A percentile compares a stretch with the other conserved stretches of the same genome.
These are phyloP conservation scores for Galaxea fascicularis DNA, from an alignment of 92 coral and sea anemone genomes.

Conservation along the genomic window DNA sequence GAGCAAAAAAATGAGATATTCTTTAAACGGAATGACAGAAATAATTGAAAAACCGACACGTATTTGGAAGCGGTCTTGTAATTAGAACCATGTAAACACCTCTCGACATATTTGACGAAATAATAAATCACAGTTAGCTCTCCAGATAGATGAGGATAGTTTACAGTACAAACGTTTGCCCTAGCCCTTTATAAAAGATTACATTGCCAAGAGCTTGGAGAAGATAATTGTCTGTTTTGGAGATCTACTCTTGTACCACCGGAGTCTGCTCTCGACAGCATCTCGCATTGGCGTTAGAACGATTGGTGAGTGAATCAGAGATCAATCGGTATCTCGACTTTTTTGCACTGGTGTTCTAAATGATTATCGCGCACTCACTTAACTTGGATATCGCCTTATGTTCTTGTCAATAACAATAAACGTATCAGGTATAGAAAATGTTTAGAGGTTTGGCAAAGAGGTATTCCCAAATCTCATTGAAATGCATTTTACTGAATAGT, in stretches of 20 bases:
- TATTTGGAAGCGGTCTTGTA: not conserved
- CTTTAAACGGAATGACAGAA: conserved; percentile 10
- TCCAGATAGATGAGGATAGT: conserved; percentile 1
- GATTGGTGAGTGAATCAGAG: not conserved
- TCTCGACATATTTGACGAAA: conserved; percentile 14
- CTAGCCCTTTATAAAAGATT: conserved; percentile 21
- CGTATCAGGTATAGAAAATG: too few relatives aligned
- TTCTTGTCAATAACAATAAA: too few relatives aligned
- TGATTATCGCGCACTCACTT: not conserved
- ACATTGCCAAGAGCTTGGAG: not conserved
- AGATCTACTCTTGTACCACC: not conserved
- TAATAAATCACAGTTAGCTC: conserved; percentile 40
- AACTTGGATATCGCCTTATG: too few relatives aligned
- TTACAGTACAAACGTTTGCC: conserved; percentile 33
- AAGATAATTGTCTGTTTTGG: conserved; percentile 2
- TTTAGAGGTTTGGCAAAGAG: too few relatives aligned
- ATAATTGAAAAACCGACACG: conserved; percentile 10
- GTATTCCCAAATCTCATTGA: too few relatives aligned
- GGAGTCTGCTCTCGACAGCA: not conserved
- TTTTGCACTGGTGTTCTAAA: too few relatives aligned
- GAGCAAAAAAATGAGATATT: not conserved
- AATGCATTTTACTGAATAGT: too few relatives aligned
- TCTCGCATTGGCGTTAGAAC: not conserved
- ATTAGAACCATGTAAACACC: conserved; percentile 37
- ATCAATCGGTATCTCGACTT: not conserved